Evolutionary conservation across 92 coral and sea anemone genomes (phyloP), one percentile per base, ranked within the genome.

Genomic region (Porites divaricata): DNA sequence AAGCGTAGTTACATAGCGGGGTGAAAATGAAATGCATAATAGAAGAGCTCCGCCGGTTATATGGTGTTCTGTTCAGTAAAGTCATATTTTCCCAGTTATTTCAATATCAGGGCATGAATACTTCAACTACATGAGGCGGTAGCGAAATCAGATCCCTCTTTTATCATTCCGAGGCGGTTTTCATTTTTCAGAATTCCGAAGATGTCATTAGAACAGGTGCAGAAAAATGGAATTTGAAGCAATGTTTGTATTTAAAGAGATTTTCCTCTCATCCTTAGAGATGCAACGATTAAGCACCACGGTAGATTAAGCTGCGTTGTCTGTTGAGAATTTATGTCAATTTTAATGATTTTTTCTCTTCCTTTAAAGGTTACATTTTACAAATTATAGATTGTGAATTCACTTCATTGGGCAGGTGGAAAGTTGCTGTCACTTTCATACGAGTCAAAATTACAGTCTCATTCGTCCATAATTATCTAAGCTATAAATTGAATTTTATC

Each of bases 171-270:
- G 61, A 23, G 58, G 64, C 67, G 63, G 68, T 74, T 19, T 25
- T 83, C 48, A 63, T 84, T n/a, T n/a, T n/a, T 9, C 68, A 52
- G 52, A 67, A 75, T 73, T 84, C 75, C 71, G 48, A 84, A 65
- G 5, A 65, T 74, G 83, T 65, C 82, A 65, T 51, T 50, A 6
- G 51, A 19, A 53, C 74, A 63, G 76, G 66, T 80, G 76, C 84
- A 79, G 26, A 54, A 54, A 16, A 26, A 50, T 19, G 25, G 11
- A 25, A 26, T 75, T 56, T 45, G 2, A 74, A 74, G 59, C 25
- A 22, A 35, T 20, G 45, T 10, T 62, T 63, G 22, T 35, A 70
- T 19, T 53, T 50, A 28, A 13, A 19, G 14, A 15, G 67, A 25
- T 13, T 2, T 49, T 6, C 14, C 67, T 10, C 11, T 1, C 26